Evolutionary conservation across 2,113 vertebrate species (phyloP).

Genomic region (Ramphastos sulfuratus): DNA sequence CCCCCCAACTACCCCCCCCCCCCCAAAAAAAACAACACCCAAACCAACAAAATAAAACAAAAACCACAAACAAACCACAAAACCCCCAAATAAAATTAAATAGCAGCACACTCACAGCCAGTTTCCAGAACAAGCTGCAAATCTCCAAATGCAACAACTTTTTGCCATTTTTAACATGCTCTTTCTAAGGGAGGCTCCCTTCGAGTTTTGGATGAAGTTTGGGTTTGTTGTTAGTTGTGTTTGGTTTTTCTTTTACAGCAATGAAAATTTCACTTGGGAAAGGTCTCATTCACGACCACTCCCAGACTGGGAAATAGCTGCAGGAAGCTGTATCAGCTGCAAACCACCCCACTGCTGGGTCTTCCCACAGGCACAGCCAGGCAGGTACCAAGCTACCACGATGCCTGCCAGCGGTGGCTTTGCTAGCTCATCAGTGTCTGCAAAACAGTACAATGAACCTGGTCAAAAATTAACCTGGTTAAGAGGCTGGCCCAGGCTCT

Average conservation of each 20-base stretch:
- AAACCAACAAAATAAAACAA: too few relatives aligned
- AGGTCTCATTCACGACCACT: background rate
- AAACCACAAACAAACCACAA: too few relatives aligned
- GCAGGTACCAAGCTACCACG: background rate
- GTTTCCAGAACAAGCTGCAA: background rate
- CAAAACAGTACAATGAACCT: background rate
- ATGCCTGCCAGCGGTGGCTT: background rate
- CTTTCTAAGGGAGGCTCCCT: background rate
- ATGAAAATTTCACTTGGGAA: background rate
- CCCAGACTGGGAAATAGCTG: background rate
- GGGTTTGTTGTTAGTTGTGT: too few relatives aligned
- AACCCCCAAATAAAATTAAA: background rate
- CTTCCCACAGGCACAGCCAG: background rate
- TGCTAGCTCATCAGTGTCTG: background rate
- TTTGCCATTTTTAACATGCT: background rate
- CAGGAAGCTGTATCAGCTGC: background rate
- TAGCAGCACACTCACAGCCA: rapidly evolving
- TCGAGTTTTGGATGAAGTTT: background rate
- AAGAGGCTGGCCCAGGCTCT: background rate
- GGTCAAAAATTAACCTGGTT: background rate
- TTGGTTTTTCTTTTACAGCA: background rate
- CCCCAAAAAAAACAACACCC: too few relatives aligned
- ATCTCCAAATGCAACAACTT: background rate
- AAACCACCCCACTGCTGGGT: background rate
- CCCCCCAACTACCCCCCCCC: too few relatives aligned